phyloP scores from a whole-genome alignment of 2,888 invertebrate genomes.

The Drosophila algonquin region DNA sequence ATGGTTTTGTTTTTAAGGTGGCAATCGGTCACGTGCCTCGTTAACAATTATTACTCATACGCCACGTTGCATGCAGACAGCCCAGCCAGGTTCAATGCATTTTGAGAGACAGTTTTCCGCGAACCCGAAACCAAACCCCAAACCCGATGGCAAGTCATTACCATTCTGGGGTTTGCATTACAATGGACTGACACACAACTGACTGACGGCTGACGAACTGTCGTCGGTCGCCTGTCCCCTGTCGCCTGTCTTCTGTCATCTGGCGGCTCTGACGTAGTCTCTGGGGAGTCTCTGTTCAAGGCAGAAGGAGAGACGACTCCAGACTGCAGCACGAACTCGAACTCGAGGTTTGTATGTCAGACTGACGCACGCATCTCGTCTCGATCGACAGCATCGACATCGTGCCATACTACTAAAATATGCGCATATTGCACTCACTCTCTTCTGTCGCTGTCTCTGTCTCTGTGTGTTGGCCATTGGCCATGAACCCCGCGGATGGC shows the following conservation, averaged over 20 bases:
- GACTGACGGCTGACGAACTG: constrained; percentile 38
- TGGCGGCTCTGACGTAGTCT: constrained; percentile 53
- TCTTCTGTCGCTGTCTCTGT: constrained; percentile 17
- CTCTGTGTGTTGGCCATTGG: constrained; percentile 39
- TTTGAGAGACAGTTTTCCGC: constrained; percentile 46
- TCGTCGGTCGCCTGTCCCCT: constrained; percentile 6
- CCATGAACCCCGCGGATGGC: constrained; percentile 59
- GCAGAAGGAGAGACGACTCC: not conserved
- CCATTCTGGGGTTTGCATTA: constrained; percentile 63
- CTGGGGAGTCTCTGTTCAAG: constrained; percentile 35
- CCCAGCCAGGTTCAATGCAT: constrained; percentile 64
- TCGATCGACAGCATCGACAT: constrained; percentile 16
- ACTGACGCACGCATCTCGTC: constrained; percentile 61
- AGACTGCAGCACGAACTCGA: constrained; percentile 49
- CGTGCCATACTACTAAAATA: constrained; percentile 50
- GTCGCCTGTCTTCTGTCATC: constrained; percentile 20
- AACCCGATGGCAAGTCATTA: constrained; percentile 42
- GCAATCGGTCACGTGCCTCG: constrained; percentile 31
- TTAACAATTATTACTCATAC: constrained; percentile 62
- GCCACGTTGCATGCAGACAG: constrained; percentile 63
- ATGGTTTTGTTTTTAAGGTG: constrained; percentile 30
- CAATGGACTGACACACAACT: constrained; percentile 42
- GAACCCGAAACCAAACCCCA: not conserved
- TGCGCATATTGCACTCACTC: constrained; percentile 64
- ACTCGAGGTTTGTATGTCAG: constrained; percentile 54